A percentile compares a stretch with the other conserved stretches of the same genome.
These are phyloP conservation scores for Drosophila picticornis DNA, from an alignment of 2,888 invertebrate species.

Conservation along the genomic window DNA sequence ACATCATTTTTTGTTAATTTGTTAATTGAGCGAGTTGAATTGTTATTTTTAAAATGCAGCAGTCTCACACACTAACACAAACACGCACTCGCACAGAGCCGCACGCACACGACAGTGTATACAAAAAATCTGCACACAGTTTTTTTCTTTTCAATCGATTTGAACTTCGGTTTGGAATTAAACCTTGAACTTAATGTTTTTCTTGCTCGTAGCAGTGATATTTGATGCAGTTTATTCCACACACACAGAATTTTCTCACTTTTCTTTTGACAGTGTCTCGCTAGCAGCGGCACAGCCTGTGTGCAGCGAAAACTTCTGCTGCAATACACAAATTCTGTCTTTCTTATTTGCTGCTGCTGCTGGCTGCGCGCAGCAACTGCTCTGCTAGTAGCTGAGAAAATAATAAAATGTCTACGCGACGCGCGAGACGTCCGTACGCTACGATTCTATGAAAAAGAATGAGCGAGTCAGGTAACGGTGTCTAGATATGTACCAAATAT, in stretches of 20 bases:
- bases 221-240: constrained; percentile 16
- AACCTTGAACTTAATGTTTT: constrained; percentile 64
- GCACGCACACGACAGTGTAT: constrained; percentile 65
- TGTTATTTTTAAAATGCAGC: constrained; percentile 19
- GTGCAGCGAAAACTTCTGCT: constrained; percentile 73
- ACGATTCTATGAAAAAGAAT: constrained; percentile 57
- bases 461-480: constrained; percentile 34
- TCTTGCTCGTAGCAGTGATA: constrained; percentile 10
- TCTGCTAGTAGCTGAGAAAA: constrained; percentile 64
- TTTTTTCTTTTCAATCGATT: constrained; percentile 54
- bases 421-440: constrained; percentile 68
- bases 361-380: constrained; percentile 61
- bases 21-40: constrained; percentile 34
- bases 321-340: constrained; percentile 70
- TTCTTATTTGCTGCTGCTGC: constrained; percentile 56
- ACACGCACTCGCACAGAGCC: constrained; percentile 6
- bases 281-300: constrained; percentile 55
- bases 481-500: constrained; percentile 2
- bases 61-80: constrained; percentile 36
- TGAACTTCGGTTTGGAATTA: constrained; percentile 45
- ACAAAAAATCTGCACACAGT: constrained; percentile 77
- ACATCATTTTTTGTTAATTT: constrained; percentile 57
- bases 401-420: constrained; percentile 66
- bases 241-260: constrained; percentile 34
- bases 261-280: constrained; percentile 47